Evolutionary conservation across 2,113 vertebrate species (phyloP).

Genomic region (Phasianus colchicus): DNA sequence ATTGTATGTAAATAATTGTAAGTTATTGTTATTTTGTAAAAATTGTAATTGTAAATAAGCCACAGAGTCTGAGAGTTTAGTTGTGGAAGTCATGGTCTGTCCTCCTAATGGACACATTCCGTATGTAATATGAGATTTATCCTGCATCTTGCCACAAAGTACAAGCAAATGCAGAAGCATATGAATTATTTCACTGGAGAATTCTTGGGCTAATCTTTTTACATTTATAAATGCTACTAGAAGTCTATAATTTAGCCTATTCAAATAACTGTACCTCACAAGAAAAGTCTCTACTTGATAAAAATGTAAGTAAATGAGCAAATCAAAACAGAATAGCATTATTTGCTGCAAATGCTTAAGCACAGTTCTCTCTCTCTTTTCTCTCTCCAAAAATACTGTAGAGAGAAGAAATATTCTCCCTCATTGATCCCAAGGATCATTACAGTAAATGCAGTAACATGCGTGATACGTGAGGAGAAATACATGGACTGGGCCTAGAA

Average conservation of each 20-base stretch:
- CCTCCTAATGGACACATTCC: neutral
- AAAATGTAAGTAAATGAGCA: neutral
- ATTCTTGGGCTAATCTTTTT: neutral
- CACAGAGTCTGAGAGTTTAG: neutral
- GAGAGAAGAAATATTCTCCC: neutral
- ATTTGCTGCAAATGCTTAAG: neutral
- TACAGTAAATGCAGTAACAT: neutral
- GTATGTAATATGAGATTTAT: neutral
- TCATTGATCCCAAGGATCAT: neutral
- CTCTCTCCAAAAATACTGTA: neutral
- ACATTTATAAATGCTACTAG: neutral
- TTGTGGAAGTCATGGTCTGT: neutral
- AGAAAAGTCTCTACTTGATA: neutral
- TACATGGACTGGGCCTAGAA: neutral
- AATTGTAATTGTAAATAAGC: neutral
- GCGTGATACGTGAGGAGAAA: neutral
- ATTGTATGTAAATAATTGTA: neutral
- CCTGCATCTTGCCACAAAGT: neutral
- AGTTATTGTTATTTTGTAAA: no score
- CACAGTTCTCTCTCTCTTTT: neutral
- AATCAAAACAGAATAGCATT: neutral
- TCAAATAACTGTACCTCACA: neutral
- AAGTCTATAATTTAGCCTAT: neutral
- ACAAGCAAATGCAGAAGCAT: neutral
- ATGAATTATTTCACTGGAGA: neutral